Base-by-base conservation (phyloP, 1,140 invertebrate genomes). In the Archivesica marissinica region DNA sequence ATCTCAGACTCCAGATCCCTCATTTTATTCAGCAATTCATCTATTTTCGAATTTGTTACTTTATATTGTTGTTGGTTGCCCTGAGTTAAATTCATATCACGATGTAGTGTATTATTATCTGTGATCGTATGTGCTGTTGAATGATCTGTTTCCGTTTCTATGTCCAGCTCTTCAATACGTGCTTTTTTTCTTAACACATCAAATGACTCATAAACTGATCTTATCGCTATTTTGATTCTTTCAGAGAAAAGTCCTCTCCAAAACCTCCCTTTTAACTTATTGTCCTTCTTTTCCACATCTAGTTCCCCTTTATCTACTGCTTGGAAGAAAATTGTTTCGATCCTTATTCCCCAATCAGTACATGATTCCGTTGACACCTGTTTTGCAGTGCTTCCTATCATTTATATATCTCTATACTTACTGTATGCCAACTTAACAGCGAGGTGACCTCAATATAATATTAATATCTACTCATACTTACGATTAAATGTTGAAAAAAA, bases 331-430 rank as follows among this genome's bases (percentile, higher is more conserved):
- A 76, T 28, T 35, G 52, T 76, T 56, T 76, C 74, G 23, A 76
- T 76, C 23, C 74, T 76, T 17, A 76, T 28, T 33, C 74, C 74
- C 74, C 50, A 56, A 35, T 54, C 52, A 2, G 74, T 33, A 54
- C 47, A 54, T 1, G 4, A 13, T 56, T 76, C 74, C 20, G 23
- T 59, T n/a, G 54, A 15, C 4, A 33, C n/a, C n/a, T 76, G 74
- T 30, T 28, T 76, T 2, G 74, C 74, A 54, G 74, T 33, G 35
- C n/a, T n/a, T n/a, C n/a, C n/a, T n/a, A n/a, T n/a, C n/a, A n/a
- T n/a, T n/a, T n/a, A n/a, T n/a, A n/a, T n/a, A n/a, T n/a, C n/a
- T n/a, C n/a, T n/a, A n/a, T n/a, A n/a, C n/a, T n/a, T n/a, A n/a
- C n/a, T n/a, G n/a, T n/a, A n/a, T n/a, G n/a, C n/a, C n/a, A n/a